Evolutionary conservation across 2,113 vertebrate species (phyloP), one percentile per base, ranked within the genome.

Genomic region (Sander lucioperca): DNA sequence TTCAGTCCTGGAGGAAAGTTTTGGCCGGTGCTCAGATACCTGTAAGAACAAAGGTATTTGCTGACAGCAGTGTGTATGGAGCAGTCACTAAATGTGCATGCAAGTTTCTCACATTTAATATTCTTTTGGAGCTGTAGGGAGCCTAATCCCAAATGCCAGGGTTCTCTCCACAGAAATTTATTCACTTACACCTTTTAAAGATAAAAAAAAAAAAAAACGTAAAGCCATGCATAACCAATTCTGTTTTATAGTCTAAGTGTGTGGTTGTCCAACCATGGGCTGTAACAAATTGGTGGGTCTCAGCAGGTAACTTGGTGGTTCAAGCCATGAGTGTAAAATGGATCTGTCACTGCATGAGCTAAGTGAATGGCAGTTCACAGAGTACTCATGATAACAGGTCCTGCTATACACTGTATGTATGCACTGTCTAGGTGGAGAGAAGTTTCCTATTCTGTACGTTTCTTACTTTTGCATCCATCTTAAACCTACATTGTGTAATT

Each of bases 31-130:
- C 58, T 77, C 51, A 45, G 59, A 64, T 43, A 64, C 73, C 73
- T 78, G 67, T 65, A 70, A 83, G 79, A 87, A 77, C 63, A 88
- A 86, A 90, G 80, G 71, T 63, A 15, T 53, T 86, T 36, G 21
- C 66, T 69, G 74, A 80, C 77, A 64, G 54, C 58, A 45, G 51
- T 56, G 71, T 33, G 53, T 25, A 54, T 16, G 61, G 25, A 21
- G 50, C 77, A 85, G 64, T 80, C 25, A 65, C 77, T 74, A 39
- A 13, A 43, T 43, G 21, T 80, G 25, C 47, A 72, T n/a, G 54
- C 47, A 79, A 13, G 19, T 58, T 82, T 76, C 68, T 58, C 54
- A 66, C 83, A 88, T 74, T 74, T 53, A 23, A 79, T 82, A 80
- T 80, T 70, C 6, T 14, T 81, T 59, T 65, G 18, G 43, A 84